These are phyloP conservation scores for Caenorhabditis sp. DNA, from an alignment of 2,888 invertebrate genomes.

Conservation along the genomic window DNA sequence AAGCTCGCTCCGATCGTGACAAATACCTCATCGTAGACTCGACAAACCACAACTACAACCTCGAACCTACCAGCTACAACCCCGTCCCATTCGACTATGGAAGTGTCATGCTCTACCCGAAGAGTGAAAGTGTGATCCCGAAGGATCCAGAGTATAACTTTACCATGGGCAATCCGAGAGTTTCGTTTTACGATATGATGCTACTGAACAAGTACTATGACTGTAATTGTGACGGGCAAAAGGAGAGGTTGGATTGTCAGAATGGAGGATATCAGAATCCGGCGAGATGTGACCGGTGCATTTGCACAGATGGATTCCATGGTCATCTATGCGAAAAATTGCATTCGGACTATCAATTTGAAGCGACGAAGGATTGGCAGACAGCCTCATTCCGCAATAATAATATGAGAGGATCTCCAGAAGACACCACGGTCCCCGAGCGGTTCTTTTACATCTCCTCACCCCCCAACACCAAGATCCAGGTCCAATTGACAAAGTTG, in stretches of 20 bases:
- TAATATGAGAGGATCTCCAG: no score
- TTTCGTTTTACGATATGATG: constrained; percentile 58
- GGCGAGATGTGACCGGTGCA: constrained; percentile 14
- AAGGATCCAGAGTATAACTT: constrained; percentile 31
- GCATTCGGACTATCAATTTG: no score
- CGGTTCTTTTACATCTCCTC: constrained; percentile 24
- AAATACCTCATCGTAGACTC: constrained; percentile 37
- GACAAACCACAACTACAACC: no score
- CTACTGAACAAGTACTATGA: constrained; percentile 55
- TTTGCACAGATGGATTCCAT: constrained; percentile 27
- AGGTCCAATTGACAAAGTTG: constrained; percentile 23
- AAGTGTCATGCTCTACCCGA: constrained; percentile 64
- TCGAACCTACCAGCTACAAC: no score
- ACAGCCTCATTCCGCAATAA: no score
- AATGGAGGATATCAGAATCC: constrained; percentile 29
- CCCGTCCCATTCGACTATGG: constrained; percentile 65
- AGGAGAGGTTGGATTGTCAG: constrained; percentile 6
- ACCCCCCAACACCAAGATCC: constrained; percentile 36
- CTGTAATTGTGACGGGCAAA: constrained; percentile 44
- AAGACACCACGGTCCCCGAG: no score
- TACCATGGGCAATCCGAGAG: constrained; percentile 61
- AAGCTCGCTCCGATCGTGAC: constrained; percentile 54
- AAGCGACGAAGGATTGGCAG: no score
- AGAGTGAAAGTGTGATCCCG: no score
- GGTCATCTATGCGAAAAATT: constrained; percentile 30